These are phyloP conservation scores for Brachionus rubens DNA, from an alignment of 1,140 invertebrate species.

Conservation along the genomic window DNA sequence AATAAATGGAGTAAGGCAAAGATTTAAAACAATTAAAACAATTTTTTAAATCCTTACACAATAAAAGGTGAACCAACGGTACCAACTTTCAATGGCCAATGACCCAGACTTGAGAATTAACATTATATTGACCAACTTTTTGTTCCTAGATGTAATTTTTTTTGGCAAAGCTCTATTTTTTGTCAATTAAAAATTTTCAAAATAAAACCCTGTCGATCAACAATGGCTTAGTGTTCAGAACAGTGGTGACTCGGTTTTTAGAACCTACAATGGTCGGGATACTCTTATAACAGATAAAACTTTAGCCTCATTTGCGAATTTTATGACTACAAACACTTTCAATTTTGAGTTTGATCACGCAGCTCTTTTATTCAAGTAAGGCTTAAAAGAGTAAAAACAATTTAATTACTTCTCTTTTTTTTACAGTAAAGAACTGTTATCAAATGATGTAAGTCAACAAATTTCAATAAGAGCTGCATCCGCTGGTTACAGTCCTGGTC, in stretches of 20 bases:
- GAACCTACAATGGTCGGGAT: background rate
- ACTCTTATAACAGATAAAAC: background rate
- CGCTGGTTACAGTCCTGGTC: constrained; percentile 12
- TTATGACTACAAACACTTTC: constrained; percentile 14
- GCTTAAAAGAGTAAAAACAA: background rate
- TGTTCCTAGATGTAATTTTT: constrained; percentile 1
- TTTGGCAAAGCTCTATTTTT: background rate
- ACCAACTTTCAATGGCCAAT: background rate
- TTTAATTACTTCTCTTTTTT: background rate
- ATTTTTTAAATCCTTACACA: background rate
- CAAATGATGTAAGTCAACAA: background rate
- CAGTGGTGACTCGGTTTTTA: background rate
- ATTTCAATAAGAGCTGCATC: background rate
- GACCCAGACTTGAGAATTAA: constrained; percentile 35
- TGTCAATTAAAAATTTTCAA: background rate
- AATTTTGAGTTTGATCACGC: constrained; percentile 40
- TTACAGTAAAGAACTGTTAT: constrained; percentile 18
- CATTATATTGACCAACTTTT: constrained; percentile 23
- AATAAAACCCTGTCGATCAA: background rate
- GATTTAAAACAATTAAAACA: background rate
- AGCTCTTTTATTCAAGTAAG: constrained; percentile 20
- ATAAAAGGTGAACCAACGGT: constrained; percentile 1
- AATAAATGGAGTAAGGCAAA: background rate
- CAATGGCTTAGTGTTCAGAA: background rate
- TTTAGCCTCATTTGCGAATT: background rate